phyloP scores from a whole-genome alignment of 2,797 vertebrate genomes.

The Hippopotamyrus pictus region DNA sequence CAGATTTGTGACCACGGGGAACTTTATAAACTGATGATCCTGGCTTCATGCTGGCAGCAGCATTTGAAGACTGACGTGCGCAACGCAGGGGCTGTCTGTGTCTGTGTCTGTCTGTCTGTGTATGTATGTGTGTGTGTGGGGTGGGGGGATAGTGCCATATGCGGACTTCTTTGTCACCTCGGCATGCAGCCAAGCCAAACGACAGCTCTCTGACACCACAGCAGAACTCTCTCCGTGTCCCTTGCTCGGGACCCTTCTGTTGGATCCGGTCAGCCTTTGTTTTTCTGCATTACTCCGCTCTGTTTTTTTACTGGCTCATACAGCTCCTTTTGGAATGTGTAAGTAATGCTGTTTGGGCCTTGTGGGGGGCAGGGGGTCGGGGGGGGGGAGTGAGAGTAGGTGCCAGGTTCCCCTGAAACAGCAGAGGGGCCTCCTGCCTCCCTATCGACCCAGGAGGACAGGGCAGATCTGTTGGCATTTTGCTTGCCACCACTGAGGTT shows the following conservation, averaged over 20 bases:
- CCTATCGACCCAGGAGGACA: not conserved
- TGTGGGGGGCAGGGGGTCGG: not conserved
- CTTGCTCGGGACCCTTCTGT: not conserved
- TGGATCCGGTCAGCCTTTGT: not conserved
- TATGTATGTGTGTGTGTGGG: not conserved
- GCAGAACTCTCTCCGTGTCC: not conserved
- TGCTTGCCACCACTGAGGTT: not conserved
- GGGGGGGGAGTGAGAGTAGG: not conserved
- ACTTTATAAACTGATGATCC: not conserved
- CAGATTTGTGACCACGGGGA: not conserved
- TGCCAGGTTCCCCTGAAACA: not conserved
- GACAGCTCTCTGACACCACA: not conserved
- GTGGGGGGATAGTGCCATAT: not conserved
- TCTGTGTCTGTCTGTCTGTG: not conserved
- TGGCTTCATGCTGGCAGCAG: not conserved
- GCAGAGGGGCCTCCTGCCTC: not conserved
- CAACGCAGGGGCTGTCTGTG: not conserved
- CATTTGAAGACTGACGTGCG: not conserved
- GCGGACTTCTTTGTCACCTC: not conserved
- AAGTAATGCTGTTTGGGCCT: not conserved
- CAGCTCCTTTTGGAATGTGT: not conserved
- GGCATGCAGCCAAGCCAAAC: not conserved
- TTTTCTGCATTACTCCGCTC: not conserved
- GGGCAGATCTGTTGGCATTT: not conserved
- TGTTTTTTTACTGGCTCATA: not conserved